Base-by-base conservation (phyloP, 1,140 invertebrate genomes). In the Diabrotica virgifera region DNA sequence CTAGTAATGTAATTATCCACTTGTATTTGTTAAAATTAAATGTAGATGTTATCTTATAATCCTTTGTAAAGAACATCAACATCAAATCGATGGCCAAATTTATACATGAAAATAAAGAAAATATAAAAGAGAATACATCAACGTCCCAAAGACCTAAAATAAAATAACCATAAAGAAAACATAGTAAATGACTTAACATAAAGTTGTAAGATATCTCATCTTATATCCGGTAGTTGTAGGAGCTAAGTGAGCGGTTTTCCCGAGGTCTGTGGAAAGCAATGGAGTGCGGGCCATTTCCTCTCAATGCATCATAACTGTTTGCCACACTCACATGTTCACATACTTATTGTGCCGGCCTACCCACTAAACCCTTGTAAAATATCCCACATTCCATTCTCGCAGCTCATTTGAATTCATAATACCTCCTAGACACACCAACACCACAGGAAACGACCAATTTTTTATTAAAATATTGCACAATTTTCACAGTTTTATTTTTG, bases 241-340 rank as follows among this genome's bases (percentile, higher is more conserved):
- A 59, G 55, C 66, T 64, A 68, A 68, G 57, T 62, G 63, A 62
- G 67, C 67, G 67, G 60, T 68, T 68, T 59, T 52, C n/a, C 7
- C 50, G 51, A 40, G 10, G 10, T 54, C 58, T 68, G 59, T 56
- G 67, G 51, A 66, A 68, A 60, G 67, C 67, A 68, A 68, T 68
- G 67, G 67, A 63, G 67, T 68, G 67, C 64, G 67, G 67, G 14
- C 64, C 67, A 68, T 68, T 68, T 68, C 63, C 59, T 68, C 37
- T n/a, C 35, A 54, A 52, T 55, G 61, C 52, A 37, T 55, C 59
- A 68, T 64, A 68, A 68, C 67, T 66, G 64, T 68, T 66, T 63
- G 65, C 59, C 56, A 68, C 67, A 68, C 67, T 66, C 67, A 68
- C 67, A 68, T 68, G 64, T 68, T 68, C 67, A 68, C 67, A 68